A percentile compares a stretch with the other conserved stretches of the same genome.
Evolutionary conservation across 1,140 invertebrate genomes (phyloP).

Genomic region (Drosophila elegans): DNA sequence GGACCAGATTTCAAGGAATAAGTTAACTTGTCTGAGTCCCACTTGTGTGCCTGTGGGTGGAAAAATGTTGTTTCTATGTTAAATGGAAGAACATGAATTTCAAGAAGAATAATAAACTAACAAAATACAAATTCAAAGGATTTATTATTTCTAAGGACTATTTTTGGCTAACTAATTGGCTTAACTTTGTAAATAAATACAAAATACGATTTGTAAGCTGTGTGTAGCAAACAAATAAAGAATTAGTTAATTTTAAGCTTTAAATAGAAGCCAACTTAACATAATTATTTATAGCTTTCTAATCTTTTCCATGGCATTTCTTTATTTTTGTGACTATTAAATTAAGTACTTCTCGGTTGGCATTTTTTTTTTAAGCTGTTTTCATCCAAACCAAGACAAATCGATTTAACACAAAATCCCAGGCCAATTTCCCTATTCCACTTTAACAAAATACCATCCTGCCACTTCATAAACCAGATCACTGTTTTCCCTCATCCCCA

Average conservation of each 20-base stretch:
- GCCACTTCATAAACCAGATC: slow-evolving; percentile 45
- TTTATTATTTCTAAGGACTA: background rate
- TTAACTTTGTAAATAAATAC: background rate
- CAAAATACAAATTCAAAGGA: background rate
- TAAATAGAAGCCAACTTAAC: too few relatives aligned
- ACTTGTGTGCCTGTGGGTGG: slow-evolving; percentile 2
- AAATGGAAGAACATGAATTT: slow-evolving; percentile 4
- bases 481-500: slow-evolving; percentile 14
- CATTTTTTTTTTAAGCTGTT: background rate
- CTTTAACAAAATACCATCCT: slow-evolving; percentile 9
- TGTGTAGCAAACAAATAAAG: too few relatives aligned
- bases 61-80: slow-evolving; percentile 2
- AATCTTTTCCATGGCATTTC: too few relatives aligned
- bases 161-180: background rate
- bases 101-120: background rate
- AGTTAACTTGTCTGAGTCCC: slow-evolving; percentile 7
- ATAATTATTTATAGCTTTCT: too few relatives aligned
- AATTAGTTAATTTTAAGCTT: too few relatives aligned
- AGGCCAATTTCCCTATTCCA: slow-evolving; percentile 32
- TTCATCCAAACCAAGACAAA: slow-evolving; percentile 6
- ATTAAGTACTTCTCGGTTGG: background rate
- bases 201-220: too few relatives aligned
- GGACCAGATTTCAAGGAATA: slow-evolving; percentile 17
- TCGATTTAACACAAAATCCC: slow-evolving; percentile 37
- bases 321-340: too few relatives aligned